phyloP scores from a whole-genome alignment of 1,140 invertebrate genomes.

The Leptinotarsa undecemlineata region DNA sequence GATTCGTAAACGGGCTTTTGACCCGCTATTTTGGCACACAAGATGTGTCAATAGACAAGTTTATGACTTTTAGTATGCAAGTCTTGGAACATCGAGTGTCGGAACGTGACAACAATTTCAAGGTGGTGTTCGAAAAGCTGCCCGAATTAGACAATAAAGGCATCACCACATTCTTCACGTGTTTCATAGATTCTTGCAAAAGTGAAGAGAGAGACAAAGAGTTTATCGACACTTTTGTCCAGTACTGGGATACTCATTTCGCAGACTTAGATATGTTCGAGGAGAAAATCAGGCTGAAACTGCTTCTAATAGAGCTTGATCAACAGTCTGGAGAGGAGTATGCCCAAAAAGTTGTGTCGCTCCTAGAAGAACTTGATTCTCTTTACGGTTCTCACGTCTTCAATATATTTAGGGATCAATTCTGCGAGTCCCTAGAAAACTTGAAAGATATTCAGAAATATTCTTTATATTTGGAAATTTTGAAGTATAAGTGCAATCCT shows the following conservation, averaged over 20 bases:
- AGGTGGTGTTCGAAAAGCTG: constrained; percentile 7
- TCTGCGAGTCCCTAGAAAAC: background rate
- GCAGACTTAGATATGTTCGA: background rate
- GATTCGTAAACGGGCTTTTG: background rate
- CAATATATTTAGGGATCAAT: background rate
- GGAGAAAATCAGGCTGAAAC: background rate
- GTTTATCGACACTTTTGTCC: constrained; percentile 1
- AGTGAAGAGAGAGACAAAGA: background rate
- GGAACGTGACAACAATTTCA: constrained; percentile 3
- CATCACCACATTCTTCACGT: background rate
- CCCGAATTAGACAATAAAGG: background rate
- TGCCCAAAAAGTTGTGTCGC: background rate
- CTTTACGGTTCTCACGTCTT: constrained; percentile 3
- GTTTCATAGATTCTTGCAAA: background rate
- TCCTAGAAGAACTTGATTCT: constrained; percentile 12
- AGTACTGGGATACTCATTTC: constrained; percentile 13
- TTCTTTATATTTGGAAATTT: constrained; percentile 4
- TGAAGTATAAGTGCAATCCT: constrained; percentile 4
- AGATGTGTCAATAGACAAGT: background rate
- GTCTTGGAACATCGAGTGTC: background rate
- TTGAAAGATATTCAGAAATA: background rate
- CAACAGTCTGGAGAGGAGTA: background rate
- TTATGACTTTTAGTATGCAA: background rate
- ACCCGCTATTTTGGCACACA: constrained; percentile 4
- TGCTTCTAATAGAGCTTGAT: constrained; percentile 5